Conservation (phyloP, 2,113 vertebrate species). For the Chrysemys picta region DNA sequence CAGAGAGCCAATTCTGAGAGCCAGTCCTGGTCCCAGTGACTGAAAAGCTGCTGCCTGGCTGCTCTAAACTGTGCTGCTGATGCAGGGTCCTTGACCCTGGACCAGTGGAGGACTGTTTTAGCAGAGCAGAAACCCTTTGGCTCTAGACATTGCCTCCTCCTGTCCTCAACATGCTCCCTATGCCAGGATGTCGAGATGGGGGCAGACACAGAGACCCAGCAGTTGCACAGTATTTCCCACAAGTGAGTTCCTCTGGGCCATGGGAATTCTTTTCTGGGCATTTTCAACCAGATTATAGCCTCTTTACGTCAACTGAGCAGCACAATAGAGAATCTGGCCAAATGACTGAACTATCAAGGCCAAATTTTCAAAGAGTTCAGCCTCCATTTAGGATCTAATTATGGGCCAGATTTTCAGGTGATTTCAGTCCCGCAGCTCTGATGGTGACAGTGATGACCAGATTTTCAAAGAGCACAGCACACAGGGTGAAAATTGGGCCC, state of each 20-base stretch:
- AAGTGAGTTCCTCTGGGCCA: background rate
- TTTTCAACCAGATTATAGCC: background rate
- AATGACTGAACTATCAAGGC: background rate
- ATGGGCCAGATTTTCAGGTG: background rate
- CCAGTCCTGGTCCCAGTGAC: background rate
- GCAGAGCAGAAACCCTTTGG: background rate
- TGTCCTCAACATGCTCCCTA: background rate
- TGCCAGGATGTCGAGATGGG: background rate
- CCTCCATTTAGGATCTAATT: background rate
- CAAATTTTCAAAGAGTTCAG: background rate
- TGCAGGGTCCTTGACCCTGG: background rate
- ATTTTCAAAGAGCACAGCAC: background rate
- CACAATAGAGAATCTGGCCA: background rate
- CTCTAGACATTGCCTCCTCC: background rate
- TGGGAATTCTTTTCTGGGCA: background rate
- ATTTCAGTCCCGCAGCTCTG: background rate
- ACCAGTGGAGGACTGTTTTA: background rate
- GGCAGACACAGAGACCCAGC: background rate
- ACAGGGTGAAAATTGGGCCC: background rate
- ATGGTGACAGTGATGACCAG: rapidly evolving
- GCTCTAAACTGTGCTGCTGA: background rate
- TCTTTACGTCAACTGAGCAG: background rate
- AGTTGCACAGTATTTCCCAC: background rate
- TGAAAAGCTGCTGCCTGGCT: background rate
- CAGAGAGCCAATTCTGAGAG: background rate